A percentile compares a stretch with the other conserved stretches of the same genome.
phyloP scores from a whole-genome alignment of 2,113 vertebrate species.

The Chaenogobius annularis region DNA sequence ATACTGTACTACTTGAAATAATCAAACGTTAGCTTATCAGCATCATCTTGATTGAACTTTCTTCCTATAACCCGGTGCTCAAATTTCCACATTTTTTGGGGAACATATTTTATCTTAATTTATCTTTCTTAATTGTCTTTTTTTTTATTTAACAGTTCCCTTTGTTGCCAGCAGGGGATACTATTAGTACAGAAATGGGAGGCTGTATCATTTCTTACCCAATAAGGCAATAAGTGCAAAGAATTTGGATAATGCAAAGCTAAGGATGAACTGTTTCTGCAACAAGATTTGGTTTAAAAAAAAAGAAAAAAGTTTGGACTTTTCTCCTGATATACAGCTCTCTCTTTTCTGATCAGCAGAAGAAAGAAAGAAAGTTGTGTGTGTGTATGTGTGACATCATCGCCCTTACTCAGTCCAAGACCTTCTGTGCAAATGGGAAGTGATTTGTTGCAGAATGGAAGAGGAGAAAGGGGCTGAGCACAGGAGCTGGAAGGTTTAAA shows the following conservation, averaged over 20 bases:
- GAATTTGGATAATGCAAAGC: neutral
- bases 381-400: slow-evolving; percentile 1
- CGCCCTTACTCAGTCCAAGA: neutral
- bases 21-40: neutral
- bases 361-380: too few species aligned
- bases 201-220: slow-evolving; percentile 15
- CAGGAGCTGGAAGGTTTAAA: slow-evolving; percentile 10
- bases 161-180: slow-evolving; percentile 65
- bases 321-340: too few species aligned
- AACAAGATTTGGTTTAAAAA: too few species aligned
- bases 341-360: neutral
- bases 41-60: neutral
- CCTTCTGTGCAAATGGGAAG: neutral
- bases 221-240: neutral
- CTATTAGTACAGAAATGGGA: slow-evolving; percentile 54
- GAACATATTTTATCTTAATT: neutral
- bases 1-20: neutral
- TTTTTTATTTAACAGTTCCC: slow-evolving; percentile 9
- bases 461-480: neutral
- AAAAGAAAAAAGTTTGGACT: neutral
- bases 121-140: neutral
- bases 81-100: neutral
- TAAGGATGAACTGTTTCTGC: neutral
- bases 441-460: slow-evolving; percentile 9
- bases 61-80: neutral